Evolutionary conservation across 2,888 invertebrate species (phyloP), one percentile per base, ranked within the genome.

Genomic region (Epiblema foenella): DNA sequence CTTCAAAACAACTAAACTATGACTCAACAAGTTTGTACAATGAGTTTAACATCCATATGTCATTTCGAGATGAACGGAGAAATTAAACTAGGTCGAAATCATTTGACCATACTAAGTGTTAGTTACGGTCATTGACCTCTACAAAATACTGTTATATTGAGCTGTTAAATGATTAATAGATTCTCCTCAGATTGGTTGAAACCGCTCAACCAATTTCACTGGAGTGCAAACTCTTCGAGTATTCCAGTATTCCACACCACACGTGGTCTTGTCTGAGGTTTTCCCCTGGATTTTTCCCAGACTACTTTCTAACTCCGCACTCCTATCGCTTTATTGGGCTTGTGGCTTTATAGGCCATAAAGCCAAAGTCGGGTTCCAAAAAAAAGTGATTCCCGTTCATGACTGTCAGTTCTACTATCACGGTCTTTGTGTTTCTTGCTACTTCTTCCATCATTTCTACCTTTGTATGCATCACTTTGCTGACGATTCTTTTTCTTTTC

Each of bases 381-480:
- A n/a, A n/a, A n/a, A n/a, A n/a, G n/a, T n/a, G n/a, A n/a, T 58
- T 20, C 29, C 9, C 39, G 15, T 4, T 29, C 17, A 18, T 69
- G n/a, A 8, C 24, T 11, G 57, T 51, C 24, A 58, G 11, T 7
- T 62, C 33, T 69, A 20, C 73, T 71, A 60, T 71, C 68, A 70
- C 15, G 20, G 20, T 62, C 42, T 11, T 76, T 42, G 66, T 71
- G 29, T 33, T 15, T 72, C 60, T 68, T 65, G 64, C 46, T 72
- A 17, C 57, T 74, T 37, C 60, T 71, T 20, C 75, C 56, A 59
- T 64, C 76, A 39, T 71, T 67, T 39, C 70, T 75, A 54, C 69
- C 54, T 60, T 75, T 65, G 68, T 70, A 74, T n/a, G 62, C 18
- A 60, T 60, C 39, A 18, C 75, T 39, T 62, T 71, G 12, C n/a